These are phyloP conservation scores for Operophtera brumata DNA, from an alignment of 2,888 invertebrate species.

Conservation along the genomic window DNA sequence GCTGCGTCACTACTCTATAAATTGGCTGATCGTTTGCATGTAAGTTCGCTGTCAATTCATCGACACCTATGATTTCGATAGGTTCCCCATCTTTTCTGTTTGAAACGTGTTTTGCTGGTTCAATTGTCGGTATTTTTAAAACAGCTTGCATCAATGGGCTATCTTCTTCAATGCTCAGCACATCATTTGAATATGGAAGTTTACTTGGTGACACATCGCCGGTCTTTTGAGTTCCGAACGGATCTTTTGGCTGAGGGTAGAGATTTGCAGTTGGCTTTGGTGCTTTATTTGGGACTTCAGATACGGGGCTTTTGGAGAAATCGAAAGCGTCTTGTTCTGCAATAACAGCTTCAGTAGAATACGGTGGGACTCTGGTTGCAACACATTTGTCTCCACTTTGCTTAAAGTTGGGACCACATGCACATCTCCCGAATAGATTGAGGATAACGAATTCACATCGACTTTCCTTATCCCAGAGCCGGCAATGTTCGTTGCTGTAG, in stretches of 20 bases:
- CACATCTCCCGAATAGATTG: slow-evolving; percentile 93
- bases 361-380: slow-evolving; percentile 54
- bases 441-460: slow-evolving; percentile 95
- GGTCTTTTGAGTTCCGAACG: slow-evolving; percentile 32
- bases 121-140: slow-evolving; percentile 64
- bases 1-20: slow-evolving; percentile 74
- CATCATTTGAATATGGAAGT: slow-evolving; percentile 59
- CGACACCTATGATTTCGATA: slow-evolving; percentile 64
- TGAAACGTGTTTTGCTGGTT: slow-evolving; percentile 60
- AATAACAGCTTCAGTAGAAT: slow-evolving; percentile 65
- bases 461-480: slow-evolving; percentile 89
- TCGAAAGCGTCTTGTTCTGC: slow-evolving; percentile 57
- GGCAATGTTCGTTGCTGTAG: slow-evolving; percentile 94
- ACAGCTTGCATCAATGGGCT: slow-evolving; percentile 71
- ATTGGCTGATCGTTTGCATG: slow-evolving; percentile 75
- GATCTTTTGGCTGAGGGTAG: slow-evolving; percentile 30
- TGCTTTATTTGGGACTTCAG: slow-evolving; percentile 41
- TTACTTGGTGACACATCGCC: slow-evolving; percentile 65
- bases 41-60: slow-evolving; percentile 72
- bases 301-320: slow-evolving; percentile 33
- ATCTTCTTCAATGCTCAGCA: slow-evolving; percentile 65
- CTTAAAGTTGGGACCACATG: slow-evolving; percentile 85
- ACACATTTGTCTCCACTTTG: slow-evolving; percentile 85
- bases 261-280: slow-evolving; percentile 45
- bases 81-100: slow-evolving; percentile 65